Base-by-base conservation (phyloP, 1,140 invertebrate species). In the Ips nitidus region DNA sequence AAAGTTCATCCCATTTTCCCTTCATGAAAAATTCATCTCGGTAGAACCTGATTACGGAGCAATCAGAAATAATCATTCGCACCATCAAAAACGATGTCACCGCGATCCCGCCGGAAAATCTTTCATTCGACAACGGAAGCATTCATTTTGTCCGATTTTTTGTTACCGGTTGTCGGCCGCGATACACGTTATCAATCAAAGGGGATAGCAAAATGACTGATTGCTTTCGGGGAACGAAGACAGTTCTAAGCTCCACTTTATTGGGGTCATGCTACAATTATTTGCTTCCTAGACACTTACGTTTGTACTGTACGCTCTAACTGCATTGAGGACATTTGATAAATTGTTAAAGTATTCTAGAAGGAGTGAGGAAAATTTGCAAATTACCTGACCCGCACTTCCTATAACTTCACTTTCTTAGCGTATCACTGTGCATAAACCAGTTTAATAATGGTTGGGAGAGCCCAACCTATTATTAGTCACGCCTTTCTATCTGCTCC, bases 61-160 rank as follows among this genome's bases (percentile, higher is more conserved):
- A 59, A 59, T 59, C 37, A 62, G 8, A 62, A 45, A 39, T 62
- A 62, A 62, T 62, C 60, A 50, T 52, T 38, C 43, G 42, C 5
- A n/a, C 4, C 37, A 62, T 62, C 60, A 37, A 52, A 45, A 62
- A 41, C 41, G 2, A 59, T 59, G 57, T 59, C 53, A 37, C 53
- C 7, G 40, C 45, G 60, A 62, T 8, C 60, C 22, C 22, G 60
- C 60, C 59, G 59, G 59, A 61, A 61, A 38, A 61, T 61, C 59
- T 45, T 61, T 61, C 43, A 61, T 61, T 61, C 59, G 41, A 50
- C 59, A 61, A 61, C 59, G 59, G 59, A 61, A 61, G 59, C 59
- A 38, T 61, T 61, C 59, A 50, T 61, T 59, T 61, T 47, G 59
- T 61, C 59, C 59, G 59, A 61, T 61, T 61, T 61, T 58, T 61